phyloP scores from a whole-genome alignment of 1,140 invertebrate species.

The Harlomillsia oculata region DNA sequence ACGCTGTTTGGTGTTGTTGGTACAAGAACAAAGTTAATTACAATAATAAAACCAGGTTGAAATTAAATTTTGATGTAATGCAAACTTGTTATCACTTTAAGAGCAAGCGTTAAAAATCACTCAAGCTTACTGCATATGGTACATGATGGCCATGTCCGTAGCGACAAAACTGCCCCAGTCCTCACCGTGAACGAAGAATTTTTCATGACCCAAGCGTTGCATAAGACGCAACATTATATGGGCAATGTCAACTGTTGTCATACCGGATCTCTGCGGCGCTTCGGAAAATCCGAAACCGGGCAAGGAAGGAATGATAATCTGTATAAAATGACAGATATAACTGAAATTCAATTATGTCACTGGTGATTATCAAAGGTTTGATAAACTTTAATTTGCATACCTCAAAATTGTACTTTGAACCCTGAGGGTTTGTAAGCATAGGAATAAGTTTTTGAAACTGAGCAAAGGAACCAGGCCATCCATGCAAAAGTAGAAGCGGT shows the following conservation, averaged over 20 bases:
- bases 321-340: constrained; percentile 39
- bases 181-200: constrained; percentile 46
- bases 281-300: constrained; percentile 79
- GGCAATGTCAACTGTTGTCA: constrained; percentile 46
- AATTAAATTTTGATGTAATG: background rate
- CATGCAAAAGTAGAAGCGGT: constrained; percentile 62
- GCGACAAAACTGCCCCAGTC: constrained; percentile 41
- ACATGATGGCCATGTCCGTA: constrained; percentile 39
- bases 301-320: constrained; percentile 56
- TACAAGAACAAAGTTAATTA: constrained; percentile 2
- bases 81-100: background rate
- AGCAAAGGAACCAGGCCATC: constrained; percentile 80
- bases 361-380: constrained; percentile 39
- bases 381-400: background rate
- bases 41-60: background rate
- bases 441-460: constrained; percentile 76
- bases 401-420: constrained; percentile 26
- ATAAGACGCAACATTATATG: constrained; percentile 47
- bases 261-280: constrained; percentile 51
- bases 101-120: too few relatives aligned
- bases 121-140: constrained; percentile 38
- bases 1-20: constrained; percentile 39
- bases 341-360: constrained; percentile 41
- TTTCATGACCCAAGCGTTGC: constrained; percentile 42
- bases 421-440: constrained; percentile 39